phyloP scores from a whole-genome alignment of 2,888 invertebrate genomes.

The Lamproptera curius region DNA sequence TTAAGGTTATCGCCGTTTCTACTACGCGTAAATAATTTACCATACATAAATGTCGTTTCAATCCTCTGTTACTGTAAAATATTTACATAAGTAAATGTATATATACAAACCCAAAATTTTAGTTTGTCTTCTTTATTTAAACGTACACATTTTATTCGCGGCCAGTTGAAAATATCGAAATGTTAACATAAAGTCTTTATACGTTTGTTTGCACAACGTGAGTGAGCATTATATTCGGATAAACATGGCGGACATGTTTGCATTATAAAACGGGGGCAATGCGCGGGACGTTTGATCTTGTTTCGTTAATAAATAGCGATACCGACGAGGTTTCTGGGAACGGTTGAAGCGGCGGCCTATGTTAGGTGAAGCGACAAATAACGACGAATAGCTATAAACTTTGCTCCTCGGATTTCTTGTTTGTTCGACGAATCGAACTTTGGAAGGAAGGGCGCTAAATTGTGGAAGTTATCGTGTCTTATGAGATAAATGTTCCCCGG shows the following conservation, averaged over 20 bases:
- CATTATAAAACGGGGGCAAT: slow-evolving; percentile 11
- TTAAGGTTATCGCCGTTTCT: not conserved
- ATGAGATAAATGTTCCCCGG: slow-evolving; percentile 57
- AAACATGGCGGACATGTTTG: slow-evolving; percentile 11
- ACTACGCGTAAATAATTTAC: not conserved
- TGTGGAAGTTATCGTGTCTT: slow-evolving; percentile 28
- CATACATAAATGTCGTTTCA: not conserved
- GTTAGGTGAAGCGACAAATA: slow-evolving; percentile 10
- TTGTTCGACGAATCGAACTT: slow-evolving; percentile 33
- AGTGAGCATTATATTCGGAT: not conserved
- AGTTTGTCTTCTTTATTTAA: slow-evolving; percentile 3
- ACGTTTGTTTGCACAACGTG: slow-evolving; percentile 4
- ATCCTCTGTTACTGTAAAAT: not conserved
- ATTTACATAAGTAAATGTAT: too few relatives aligned
- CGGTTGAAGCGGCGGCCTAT: slow-evolving; percentile 1
- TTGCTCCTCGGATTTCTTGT: slow-evolving; percentile 30
- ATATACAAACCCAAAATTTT: too few relatives aligned
- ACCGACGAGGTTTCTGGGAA: slow-evolving; percentile 10
- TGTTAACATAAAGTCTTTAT: slow-evolving; percentile 5
- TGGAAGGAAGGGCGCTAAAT: too few relatives aligned
- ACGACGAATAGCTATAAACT: slow-evolving; percentile 11
- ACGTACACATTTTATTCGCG: slow-evolving; percentile 2
- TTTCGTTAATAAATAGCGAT: not conserved
- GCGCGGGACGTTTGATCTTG: slow-evolving; percentile 14
- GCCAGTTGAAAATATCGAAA: slow-evolving; percentile 13